Percentiles rank a stretch among this genome's conserved stretches.
phyloP scores from a whole-genome alignment of 1,140 invertebrate species.

The Aradophagus sp. region DNA sequence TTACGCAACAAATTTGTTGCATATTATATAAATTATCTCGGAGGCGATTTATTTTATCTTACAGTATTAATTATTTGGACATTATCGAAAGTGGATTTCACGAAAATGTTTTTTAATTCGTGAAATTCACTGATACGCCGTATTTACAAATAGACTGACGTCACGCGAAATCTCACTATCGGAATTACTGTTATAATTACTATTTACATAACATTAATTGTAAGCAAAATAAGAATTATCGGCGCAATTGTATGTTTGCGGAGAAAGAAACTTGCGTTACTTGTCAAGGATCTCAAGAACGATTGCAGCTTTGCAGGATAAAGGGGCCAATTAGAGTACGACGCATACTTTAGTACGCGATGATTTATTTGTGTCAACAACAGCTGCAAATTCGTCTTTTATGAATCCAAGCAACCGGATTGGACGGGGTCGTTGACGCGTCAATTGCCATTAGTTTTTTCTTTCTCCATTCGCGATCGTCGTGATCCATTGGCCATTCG shows the following conservation, averaged over 20 bases:
- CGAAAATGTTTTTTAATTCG: too few relatives aligned
- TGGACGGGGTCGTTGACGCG: slow-evolving; percentile 40
- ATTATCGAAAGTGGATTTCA: too few relatives aligned
- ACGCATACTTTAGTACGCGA: slow-evolving; percentile 11
- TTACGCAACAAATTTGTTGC: too few relatives aligned
- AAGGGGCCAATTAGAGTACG: neutral
- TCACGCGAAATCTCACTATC: too few relatives aligned
- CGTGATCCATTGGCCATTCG: slow-evolving; percentile 24
- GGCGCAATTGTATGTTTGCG: neutral
- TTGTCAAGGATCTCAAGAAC: neutral
- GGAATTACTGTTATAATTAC: too few relatives aligned
- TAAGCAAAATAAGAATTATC: neutral
- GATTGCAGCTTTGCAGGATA: neutral
- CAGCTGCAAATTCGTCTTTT: slow-evolving; percentile 26
- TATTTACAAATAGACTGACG: too few relatives aligned
- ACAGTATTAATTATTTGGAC: too few relatives aligned
- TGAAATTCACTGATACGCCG: too few relatives aligned
- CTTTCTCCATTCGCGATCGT: slow-evolving; percentile 7
- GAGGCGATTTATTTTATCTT: too few relatives aligned
- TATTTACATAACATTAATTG: too few relatives aligned
- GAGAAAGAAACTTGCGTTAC: neutral
- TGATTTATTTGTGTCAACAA: slow-evolving; percentile 43
- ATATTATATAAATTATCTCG: too few relatives aligned
- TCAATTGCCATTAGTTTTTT: slow-evolving; percentile 36
- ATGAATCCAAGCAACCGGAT: slow-evolving; percentile 27